Percentiles rank a stretch among this genome's conserved stretches.
Conservation (phyloP, 2,113 vertebrate genomes). For the human region DNA sequence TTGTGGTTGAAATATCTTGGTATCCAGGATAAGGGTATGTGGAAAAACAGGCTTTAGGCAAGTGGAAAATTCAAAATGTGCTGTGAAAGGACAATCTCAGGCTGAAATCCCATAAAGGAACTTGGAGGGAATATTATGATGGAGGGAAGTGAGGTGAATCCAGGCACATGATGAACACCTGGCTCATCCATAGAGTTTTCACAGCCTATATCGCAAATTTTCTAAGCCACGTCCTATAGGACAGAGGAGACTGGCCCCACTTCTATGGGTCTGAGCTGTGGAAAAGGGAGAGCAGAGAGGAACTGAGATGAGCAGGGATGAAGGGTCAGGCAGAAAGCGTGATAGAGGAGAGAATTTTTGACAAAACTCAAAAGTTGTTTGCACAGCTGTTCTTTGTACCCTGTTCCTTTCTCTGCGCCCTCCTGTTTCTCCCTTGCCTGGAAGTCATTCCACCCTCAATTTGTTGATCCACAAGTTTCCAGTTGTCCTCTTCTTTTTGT, state of each 20-base stretch:
- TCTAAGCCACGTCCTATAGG: background rate
- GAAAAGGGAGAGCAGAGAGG: background rate
- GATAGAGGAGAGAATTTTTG: background rate
- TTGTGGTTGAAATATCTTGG: background rate
- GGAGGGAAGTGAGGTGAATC: background rate
- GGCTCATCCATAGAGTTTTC: background rate
- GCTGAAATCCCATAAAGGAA: background rate
- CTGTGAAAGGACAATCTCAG: background rate
- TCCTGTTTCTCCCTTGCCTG: background rate
- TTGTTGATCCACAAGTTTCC: background rate
- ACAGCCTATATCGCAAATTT: background rate
- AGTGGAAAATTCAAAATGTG: background rate
- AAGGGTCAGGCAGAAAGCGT: background rate
- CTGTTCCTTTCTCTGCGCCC: background rate
- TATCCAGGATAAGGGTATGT: background rate
- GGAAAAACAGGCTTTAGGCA: background rate
- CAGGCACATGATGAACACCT: background rate
- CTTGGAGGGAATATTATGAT: background rate
- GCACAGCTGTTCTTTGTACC: background rate
- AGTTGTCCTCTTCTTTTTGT: background rate
- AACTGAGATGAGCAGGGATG: background rate
- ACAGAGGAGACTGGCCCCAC: background rate
- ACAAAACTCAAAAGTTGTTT: background rate
- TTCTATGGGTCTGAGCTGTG: background rate
- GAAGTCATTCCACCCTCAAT: background rate